Evolutionary conservation across 2,888 invertebrate genomes (phyloP).

Genomic region (Volucella bombylans): DNA sequence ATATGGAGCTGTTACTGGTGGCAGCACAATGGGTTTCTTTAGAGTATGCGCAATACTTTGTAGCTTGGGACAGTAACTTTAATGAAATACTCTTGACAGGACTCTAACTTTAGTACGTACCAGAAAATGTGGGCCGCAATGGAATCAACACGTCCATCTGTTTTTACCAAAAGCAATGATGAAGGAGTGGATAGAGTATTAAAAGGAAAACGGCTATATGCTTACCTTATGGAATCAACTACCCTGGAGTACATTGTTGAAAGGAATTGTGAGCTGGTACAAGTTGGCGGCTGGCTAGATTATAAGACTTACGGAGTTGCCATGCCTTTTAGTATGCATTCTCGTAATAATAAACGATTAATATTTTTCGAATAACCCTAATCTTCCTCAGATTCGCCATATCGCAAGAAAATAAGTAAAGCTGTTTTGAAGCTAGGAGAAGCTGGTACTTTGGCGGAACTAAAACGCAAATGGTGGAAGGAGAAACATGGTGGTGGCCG

Average conservation of each 20-base stretch:
- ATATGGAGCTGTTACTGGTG: constrained; percentile 94
- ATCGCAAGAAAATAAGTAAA: constrained; percentile 91
- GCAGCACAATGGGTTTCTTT: constrained; percentile 95
- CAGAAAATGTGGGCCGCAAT: constrained; percentile 96
- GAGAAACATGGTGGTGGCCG: constrained; percentile 84
- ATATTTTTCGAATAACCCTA: background rate
- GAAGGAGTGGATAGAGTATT: constrained; percentile 94
- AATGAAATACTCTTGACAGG: constrained; percentile 83
- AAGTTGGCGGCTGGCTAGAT: constrained; percentile 92
- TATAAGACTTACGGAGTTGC: constrained; percentile 97
- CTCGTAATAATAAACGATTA: background rate
- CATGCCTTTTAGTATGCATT: constrained; percentile 91
- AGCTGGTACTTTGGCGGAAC: constrained; percentile 88
- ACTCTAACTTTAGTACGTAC: constrained; percentile 94
- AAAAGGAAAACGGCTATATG: constrained; percentile 91
- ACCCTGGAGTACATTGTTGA: constrained; percentile 95
- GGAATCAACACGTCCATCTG: constrained; percentile 91
- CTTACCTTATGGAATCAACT: constrained; percentile 98
- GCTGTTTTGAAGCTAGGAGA: constrained; percentile 96
- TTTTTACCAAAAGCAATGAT: constrained; percentile 91
- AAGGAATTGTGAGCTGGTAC: constrained; percentile 91
- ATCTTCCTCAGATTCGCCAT: constrained; percentile 86
- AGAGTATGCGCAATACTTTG: constrained; percentile 83
- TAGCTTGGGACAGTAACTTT: background rate
- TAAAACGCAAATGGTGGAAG: constrained; percentile 97